These are phyloP conservation scores for Molossus molossus DNA, from an alignment of 2,797 vertebrate species.

Conservation along the genomic window DNA sequence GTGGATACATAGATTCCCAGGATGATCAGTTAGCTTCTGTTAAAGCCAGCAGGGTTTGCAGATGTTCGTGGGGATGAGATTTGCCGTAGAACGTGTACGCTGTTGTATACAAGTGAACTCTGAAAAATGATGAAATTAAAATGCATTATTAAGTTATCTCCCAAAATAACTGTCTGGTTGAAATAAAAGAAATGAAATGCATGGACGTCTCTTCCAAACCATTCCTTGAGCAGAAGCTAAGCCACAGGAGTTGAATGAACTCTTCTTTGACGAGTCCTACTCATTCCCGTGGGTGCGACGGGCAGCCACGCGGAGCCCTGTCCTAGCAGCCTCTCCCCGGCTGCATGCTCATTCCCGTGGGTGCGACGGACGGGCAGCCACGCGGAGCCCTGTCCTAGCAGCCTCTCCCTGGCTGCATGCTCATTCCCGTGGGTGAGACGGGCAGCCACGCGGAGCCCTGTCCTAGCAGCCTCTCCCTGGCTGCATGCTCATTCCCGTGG, in stretches of 20 bases:
- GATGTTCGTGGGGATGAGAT: not conserved
- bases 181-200: not conserved
- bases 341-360: too few relatives aligned
- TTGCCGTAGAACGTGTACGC: not conserved
- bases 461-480: not conserved
- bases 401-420: not conserved
- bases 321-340: too few relatives aligned
- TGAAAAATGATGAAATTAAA: slow-evolving; percentile 30
- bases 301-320: not conserved
- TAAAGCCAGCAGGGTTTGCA: not conserved
- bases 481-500: not conserved
- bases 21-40: not conserved
- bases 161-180: not conserved
- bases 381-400: too few relatives aligned
- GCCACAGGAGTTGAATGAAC: not conserved
- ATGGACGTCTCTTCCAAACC: not conserved
- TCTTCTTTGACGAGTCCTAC: not conserved
- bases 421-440: not conserved
- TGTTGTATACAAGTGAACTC: not conserved
- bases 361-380: not conserved
- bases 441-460: too few relatives aligned
- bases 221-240: not conserved
- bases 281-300: not conserved
- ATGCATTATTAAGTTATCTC: not conserved
- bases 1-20: not conserved